Base-by-base conservation (phyloP, 2,888 invertebrate species). In the Cataglyphis livida region DNA sequence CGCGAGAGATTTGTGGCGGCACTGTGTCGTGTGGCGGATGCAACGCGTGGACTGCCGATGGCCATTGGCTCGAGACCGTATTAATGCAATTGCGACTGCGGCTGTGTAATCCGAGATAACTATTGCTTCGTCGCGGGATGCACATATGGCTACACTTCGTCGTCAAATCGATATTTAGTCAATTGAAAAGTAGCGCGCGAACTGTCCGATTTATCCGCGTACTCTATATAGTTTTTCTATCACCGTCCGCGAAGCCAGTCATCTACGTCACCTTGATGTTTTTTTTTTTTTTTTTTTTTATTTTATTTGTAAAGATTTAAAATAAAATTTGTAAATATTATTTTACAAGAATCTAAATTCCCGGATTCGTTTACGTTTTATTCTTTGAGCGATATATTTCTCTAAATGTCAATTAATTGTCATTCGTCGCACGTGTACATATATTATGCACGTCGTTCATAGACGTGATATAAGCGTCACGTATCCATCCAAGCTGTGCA, bases 31-130 rank as follows among this genome's bases (percentile, higher is more conserved):
- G 83, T 65, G 75, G 48, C 70, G 65, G 66, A 35, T 18, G 71
- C 71, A 6, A 71, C 68, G 85, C 81, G 84, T 61, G 85, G 84
- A 84, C 82, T 83, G 59, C 48, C 83, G 68, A 57, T 71, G 82
- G 87, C 86, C 86, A 83, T 86, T 84, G 87, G 86, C 87, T 89
- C 86, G 90, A 87, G 86, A 82, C 86, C 86, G 87, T 78, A 87
- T 91, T 89, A 91, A 91, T 90, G 89, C 90, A 87, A 88, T 88
- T 89, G 90, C 89, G 85, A 89, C 86, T 89, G 89, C 85, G 87
- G 87, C 85, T 85, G 85, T 81, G 92, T 91, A 92, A 91, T 89
- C 88, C 89, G 91, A 91, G 92, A 90, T 70, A 87, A 85, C 78
- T 84, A 83, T 87, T 82, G 84, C 86, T 79, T 35, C 73, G 83